These are phyloP conservation scores for Drosophila neocordata DNA, from an alignment of 1,140 invertebrate genomes.

Conservation along the genomic window DNA sequence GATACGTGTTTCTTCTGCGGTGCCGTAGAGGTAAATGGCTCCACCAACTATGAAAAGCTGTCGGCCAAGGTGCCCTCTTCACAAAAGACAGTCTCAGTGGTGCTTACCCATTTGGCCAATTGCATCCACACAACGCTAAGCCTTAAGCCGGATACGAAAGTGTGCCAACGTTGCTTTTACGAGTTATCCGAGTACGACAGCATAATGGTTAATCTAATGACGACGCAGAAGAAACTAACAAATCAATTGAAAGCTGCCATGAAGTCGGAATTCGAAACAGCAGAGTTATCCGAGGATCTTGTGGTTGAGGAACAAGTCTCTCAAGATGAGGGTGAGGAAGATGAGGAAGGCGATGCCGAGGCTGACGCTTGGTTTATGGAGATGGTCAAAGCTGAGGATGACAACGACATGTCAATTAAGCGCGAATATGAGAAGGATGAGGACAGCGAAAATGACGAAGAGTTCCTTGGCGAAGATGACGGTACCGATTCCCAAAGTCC, in stretches of 20 bases:
- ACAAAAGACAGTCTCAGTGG: constrained; percentile 65
- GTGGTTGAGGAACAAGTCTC: constrained; percentile 35
- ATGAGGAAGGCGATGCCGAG: constrained; percentile 48
- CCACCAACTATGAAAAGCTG: constrained; percentile 45
- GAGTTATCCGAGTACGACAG: constrained; percentile 70
- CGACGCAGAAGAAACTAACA: constrained; percentile 65
- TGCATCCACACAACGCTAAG: constrained; percentile 63
- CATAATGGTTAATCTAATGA: constrained; percentile 76
- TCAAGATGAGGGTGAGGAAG: neutral
- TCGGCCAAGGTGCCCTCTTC: constrained; percentile 64
- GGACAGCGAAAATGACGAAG: constrained; percentile 42
- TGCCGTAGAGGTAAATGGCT: constrained; percentile 55
- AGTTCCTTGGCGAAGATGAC: constrained; percentile 52
- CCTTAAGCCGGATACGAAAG: constrained; percentile 40
- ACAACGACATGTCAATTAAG: constrained; percentile 51
- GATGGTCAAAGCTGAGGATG: constrained; percentile 58
- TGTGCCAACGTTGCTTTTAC: constrained; percentile 65
- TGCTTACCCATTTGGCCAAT: constrained; percentile 69
- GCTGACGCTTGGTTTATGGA: constrained; percentile 65
- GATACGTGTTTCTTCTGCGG: constrained; percentile 69
- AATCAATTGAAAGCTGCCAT: constrained; percentile 53
- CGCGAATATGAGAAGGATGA: constrained; percentile 49
- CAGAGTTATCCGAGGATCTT: constrained; percentile 39
- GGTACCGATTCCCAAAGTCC: constrained; percentile 16
- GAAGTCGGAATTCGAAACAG: constrained; percentile 50